phyloP scores from a whole-genome alignment of 2,113 vertebrate species.

The Rhombomys opimus region DNA sequence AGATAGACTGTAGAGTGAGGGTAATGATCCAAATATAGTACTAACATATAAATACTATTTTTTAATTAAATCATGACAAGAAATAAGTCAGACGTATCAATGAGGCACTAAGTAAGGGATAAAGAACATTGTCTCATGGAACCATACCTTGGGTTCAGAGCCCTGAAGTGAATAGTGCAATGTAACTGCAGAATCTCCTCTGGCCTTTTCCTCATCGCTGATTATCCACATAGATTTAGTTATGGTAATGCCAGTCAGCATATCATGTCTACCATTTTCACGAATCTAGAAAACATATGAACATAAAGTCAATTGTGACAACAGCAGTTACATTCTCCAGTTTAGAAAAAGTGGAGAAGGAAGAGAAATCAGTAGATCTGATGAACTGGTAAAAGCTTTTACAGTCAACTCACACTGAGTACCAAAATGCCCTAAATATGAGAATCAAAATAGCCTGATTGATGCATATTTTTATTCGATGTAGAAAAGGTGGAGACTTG shows the following conservation, averaged over 20 bases:
- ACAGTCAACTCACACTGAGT: background rate
- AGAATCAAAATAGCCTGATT: background rate
- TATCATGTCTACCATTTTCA: slow-evolving; percentile 26
- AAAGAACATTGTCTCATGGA: background rate
- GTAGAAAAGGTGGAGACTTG: background rate
- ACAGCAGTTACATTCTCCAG: slow-evolving; percentile 52
- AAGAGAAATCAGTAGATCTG: background rate
- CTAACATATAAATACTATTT: background rate
- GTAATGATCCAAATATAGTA: background rate
- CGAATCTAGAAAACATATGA: background rate
- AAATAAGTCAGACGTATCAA: slow-evolving; percentile 54
- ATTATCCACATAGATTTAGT: background rate
- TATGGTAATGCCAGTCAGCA: background rate
- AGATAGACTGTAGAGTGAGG: no score
- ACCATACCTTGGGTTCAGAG: background rate
- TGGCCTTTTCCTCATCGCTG: background rate
- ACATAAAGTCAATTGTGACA: slow-evolving; percentile 70
- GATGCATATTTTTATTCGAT: background rate
- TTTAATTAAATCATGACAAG: slow-evolving; percentile 57
- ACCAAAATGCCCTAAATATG: slow-evolving; percentile 58
- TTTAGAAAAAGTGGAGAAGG: slow-evolving; percentile 45
- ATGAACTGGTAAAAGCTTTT: slow-evolving; percentile 58
- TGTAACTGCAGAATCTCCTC: background rate
- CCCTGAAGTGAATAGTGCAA: background rate
- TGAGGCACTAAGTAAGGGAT: background rate